Evolutionary conservation across 2,888 invertebrate genomes (phyloP), one percentile per base, ranked within the genome.

Genomic region (Phymatocera aterrima): DNA sequence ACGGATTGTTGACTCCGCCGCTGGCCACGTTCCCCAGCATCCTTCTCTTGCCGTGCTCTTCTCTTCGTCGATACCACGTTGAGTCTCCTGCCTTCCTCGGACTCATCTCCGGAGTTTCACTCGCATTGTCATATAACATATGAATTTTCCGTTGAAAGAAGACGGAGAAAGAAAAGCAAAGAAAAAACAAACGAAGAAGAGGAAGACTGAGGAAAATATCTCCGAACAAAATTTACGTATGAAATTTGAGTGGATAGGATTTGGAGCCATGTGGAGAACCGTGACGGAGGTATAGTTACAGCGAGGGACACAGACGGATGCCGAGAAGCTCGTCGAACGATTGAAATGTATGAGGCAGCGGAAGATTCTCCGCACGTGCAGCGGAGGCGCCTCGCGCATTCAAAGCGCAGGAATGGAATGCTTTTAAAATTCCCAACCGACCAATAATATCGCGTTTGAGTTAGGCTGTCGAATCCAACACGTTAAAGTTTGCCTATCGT

Each of bases 341-440:
- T 80, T 81, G 81, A 81, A 78, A 82, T 78, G 82, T 61, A 81
- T 46, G 80, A 79, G 80, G 77, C 61, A 74, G 10, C 61, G 68
- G 51, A 43, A 51, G 68, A 81, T 81, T 82, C 78, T 68, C 65
- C 68, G 75, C 80, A 80, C 80, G 79, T 65, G 54, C 65, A 60
- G 43, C 10, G 60, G 21, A 60, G 51, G 79, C 77, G 74, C 79
- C 79, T 78, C 34, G 43, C 77, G 79, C 79, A 79, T 79, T 75
- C 65, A 64, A 77, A 79, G 65, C 74, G 86, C 84, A 86, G 87
- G 84, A 79, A 78, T 82, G 85, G 89, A 89, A 90, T 89, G 89
- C 89, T 87, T 88, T 90, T 87, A 89, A 87, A 87, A 89, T 89
- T 88, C 89, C 88, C 84, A 84, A 82, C 77, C 87, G 85, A 85